Percentiles rank a stretch among this genome's conserved stretches.
These are phyloP conservation scores for Romanogobio albipinnatus DNA, from an alignment of 2,113 vertebrate species.

Conservation along the genomic window DNA sequence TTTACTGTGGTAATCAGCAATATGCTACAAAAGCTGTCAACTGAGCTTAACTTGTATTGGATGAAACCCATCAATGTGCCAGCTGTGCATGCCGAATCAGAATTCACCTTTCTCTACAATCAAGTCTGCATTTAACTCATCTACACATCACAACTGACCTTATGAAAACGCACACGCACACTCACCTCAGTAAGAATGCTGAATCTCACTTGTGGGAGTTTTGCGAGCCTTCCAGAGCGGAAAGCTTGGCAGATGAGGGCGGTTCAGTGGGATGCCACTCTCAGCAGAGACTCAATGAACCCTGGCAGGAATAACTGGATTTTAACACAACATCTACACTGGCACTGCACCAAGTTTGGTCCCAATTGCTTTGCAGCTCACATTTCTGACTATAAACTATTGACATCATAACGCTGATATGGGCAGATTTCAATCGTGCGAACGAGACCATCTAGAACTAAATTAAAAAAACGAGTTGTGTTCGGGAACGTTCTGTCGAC, in stretches of 20 bases:
- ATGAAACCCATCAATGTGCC: not conserved
- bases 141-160: not conserved
- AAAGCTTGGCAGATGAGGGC: slow-evolving; percentile 44
- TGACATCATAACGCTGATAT: not conserved
- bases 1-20: not conserved
- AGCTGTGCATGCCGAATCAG: not conserved
- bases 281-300: slow-evolving; percentile 45
- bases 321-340: slow-evolving; percentile 39
- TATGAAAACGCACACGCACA: not conserved
- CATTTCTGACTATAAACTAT: not conserved
- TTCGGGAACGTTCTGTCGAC: not conserved
- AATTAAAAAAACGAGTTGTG: not conserved
- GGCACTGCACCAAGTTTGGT: not conserved
- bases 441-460: not conserved
- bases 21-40: not conserved
- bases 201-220: slow-evolving; percentile 49
- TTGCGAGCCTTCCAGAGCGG: slow-evolving; percentile 42
- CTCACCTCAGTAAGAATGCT: slow-evolving; percentile 45
- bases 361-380: not conserved
- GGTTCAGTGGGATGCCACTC: slow-evolving; percentile 47
- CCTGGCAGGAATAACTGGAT: slow-evolving; percentile 46
- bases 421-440: not conserved
- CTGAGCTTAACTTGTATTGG: not conserved
- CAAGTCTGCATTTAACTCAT: slow-evolving; percentile 2
- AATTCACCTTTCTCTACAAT: not conserved